These are phyloP conservation scores for Adelges cooleyi DNA, from an alignment of 1,140 invertebrate species.

Conservation along the genomic window DNA sequence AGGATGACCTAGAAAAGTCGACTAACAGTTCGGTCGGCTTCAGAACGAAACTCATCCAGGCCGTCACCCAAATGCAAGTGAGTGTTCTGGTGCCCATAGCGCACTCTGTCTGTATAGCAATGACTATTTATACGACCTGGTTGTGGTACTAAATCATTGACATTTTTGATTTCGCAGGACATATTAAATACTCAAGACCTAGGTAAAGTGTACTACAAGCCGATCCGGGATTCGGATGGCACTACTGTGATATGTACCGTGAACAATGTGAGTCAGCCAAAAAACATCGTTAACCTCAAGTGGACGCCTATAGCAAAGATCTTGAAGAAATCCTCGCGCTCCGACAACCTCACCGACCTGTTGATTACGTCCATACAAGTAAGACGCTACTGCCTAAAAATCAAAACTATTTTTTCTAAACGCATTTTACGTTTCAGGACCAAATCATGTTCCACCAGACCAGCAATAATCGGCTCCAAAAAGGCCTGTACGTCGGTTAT, in stretches of 20 bases:
- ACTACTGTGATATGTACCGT: constrained; percentile 82
- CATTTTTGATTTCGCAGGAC: constrained; percentile 41
- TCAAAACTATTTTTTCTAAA: background rate
- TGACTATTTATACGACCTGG: too few species aligned
- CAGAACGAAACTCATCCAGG: constrained; percentile 79
- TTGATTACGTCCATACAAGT: constrained; percentile 68
- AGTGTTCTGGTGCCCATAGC: constrained; percentile 9
- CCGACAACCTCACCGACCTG: constrained; percentile 62
- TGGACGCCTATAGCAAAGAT: constrained; percentile 79
- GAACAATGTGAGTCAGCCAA: constrained; percentile 69
- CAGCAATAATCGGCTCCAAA: constrained; percentile 62
- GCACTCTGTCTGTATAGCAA: background rate
- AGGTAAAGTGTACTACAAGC: constrained; percentile 80
- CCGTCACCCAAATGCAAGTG: constrained; percentile 87
- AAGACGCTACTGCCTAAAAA: constrained; percentile 27
- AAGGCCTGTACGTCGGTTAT: constrained; percentile 87
- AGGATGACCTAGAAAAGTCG: constrained; percentile 86
- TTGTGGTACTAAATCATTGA: too few species aligned
- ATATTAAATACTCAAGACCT: constrained; percentile 82
- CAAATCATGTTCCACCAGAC: constrained; percentile 87
- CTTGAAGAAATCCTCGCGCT: constrained; percentile 51
- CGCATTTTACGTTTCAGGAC: constrained; percentile 44
- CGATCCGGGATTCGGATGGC: constrained; percentile 72
- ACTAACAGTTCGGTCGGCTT: constrained; percentile 76
- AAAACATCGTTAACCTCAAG: constrained; percentile 72